Evolutionary conservation across 2,113 vertebrate genomes (phyloP), one percentile per base, ranked within the genome.

Genomic region (Passer domesticus): DNA sequence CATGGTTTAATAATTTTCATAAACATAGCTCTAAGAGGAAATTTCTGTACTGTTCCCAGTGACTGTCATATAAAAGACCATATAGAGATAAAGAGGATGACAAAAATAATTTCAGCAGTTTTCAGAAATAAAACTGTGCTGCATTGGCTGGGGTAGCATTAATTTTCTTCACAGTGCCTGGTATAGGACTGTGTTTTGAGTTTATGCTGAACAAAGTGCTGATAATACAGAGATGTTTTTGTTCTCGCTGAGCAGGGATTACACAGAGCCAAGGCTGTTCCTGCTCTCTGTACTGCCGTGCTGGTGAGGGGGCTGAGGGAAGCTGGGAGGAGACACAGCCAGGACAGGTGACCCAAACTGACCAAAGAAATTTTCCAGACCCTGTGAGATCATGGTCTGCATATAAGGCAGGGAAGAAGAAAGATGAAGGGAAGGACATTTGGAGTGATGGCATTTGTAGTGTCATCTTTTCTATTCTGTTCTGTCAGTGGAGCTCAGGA

Each of bases 211-310:
- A 30, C 8, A 55, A 4, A 63, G 16, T 28, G 64, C 20, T 5
- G 13, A 28, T 46, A 53, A 46, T 46, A 27, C 12, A 39, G 19
- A 53, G 30, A 62, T 78, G 18, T 15, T 63, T 63, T 63, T 62
- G 11, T 13, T 20, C 3, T n/a, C 62, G 39, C n/a, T 62, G 66
- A 79, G 66, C 24, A 21, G 41, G 25, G 24, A 6, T 41, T 46
- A 39, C 28, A 53, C 15, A 47, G n/a, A 55, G 23, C 41, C 39
- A 41, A 63, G 7, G 30, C 11, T 5, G 47, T 35, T 56, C 35
- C n/a, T 63, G 10, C 7, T 70, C 30, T n/a, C 20, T 19, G 7
- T 30, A 5, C 19, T 21, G 28, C 15, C 2, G 0, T 1, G 1
- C 13, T 55, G 20, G 13, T 0, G 2, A 41, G 30, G 7, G 63